Conservation (phyloP, 1,140 invertebrate species). For the Bilobella aurantiaca region DNA sequence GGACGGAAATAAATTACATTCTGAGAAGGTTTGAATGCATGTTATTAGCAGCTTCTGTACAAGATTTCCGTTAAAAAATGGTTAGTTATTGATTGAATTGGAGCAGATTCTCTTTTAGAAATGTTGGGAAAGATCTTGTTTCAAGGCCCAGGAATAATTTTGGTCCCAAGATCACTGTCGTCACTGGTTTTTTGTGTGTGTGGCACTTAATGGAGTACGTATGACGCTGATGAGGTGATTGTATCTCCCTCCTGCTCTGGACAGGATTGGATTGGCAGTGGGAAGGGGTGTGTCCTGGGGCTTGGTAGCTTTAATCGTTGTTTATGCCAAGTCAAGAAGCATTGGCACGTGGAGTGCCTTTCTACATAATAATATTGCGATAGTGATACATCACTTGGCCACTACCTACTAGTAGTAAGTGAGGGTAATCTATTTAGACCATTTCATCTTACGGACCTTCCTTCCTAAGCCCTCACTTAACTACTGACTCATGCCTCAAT, state of each 20-base stretch:
- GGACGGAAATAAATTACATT: too few relatives aligned
- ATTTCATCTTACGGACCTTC: too few relatives aligned
- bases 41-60: too few relatives aligned
- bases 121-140: not conserved
- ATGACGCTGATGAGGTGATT: not conserved
- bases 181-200: not conserved
- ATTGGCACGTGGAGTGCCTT: slow-evolving; percentile 1
- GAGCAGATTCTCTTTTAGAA: not conserved
- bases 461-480: too few relatives aligned
- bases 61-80: too few relatives aligned
- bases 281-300: not conserved
- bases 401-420: not conserved
- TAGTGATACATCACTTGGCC: too few relatives aligned
- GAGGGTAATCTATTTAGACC: not conserved
- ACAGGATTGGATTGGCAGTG: not conserved
- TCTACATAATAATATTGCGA: not conserved
- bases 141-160: not conserved
- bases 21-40: too few relatives aligned
- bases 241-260: not conserved
- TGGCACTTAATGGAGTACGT: not conserved
- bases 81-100: not conserved
- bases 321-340: not conserved
- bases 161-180: not conserved
- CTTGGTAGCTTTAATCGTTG: not conserved
- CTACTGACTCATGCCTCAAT: too few relatives aligned